Base-by-base conservation (phyloP, 2,888 invertebrate genomes). In the Chironomus riparius region DNA sequence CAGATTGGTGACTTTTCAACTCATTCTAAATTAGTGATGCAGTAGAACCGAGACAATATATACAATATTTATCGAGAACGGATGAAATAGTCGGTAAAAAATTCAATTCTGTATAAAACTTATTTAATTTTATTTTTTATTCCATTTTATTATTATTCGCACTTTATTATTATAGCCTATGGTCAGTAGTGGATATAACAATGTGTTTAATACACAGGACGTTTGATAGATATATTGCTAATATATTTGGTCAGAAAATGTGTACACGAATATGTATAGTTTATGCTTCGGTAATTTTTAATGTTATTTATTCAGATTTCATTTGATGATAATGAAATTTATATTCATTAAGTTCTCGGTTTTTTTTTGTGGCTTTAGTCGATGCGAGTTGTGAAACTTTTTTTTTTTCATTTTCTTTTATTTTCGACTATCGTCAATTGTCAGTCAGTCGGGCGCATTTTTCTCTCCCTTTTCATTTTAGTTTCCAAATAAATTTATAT, bases 271-370 rank as follows among this genome's bases (percentile, higher is more conserved):
- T 28, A 38, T 47, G 18, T 22, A 62, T 56, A 50, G 61, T 75
- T 75, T 61, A 68, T 76, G 76, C 69, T 76, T 76, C 69, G 76
- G 76, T 76, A 69, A 76, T 69, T 76, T 69, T 76, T 69, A 69
- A 76, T 76, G 76, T 76, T 76, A 76, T 76, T 76, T 76, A 76
- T 76, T 76, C 76, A 69, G 76, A 76, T 76, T 76, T 76, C 62
- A 76, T 76, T 76, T 76, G 76, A 68, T 76, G 76, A 76, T 76
- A 76, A 28, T 56, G 69, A 48, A 48, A 76, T 76, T 76, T 76
- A 76, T 76, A 76, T 76, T 76, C 76, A 76, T 76, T 76, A 76
- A 68, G 12, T 76, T 65, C 24, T 75, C 50, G 68, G 47, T 75
- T 48, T 56, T 38, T 38, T 38, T 38, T 38, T 7, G 38, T 38